Evolutionary conservation across 1,140 invertebrate genomes (phyloP).

Genomic region (Oppia nitens): DNA sequence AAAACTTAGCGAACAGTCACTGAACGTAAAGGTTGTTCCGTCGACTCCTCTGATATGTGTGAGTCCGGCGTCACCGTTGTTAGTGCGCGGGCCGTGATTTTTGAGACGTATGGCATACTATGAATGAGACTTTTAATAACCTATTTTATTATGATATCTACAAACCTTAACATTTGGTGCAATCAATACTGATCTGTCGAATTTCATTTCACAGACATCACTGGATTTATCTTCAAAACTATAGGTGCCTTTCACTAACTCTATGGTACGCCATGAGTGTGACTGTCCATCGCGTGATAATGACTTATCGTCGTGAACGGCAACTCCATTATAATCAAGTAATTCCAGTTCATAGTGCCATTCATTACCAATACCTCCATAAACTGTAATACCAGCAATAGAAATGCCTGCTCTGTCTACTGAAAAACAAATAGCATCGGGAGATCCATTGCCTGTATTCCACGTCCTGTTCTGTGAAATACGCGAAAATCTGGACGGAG

Average conservation of each 20-base stretch:
- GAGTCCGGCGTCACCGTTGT: constrained; percentile 78
- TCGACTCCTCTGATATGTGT: constrained; percentile 68
- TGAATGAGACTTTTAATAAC: constrained; percentile 23
- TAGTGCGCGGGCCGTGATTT: constrained; percentile 78
- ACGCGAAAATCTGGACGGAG: constrained; percentile 73
- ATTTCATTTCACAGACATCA: constrained; percentile 67
- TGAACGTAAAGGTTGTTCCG: constrained; percentile 78
- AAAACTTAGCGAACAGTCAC: constrained; percentile 74
- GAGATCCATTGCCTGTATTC: constrained; percentile 91
- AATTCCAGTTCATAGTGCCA: constrained; percentile 66
- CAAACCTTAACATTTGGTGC: constrained; percentile 39
- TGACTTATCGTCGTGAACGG: not conserved
- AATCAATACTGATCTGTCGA: constrained; percentile 66
- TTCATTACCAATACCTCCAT: constrained; percentile 62
- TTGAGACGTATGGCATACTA: constrained; percentile 75
- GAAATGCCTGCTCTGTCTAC: constrained; percentile 76
- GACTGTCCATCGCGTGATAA: not conserved
- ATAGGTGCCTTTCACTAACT: constrained; percentile 50
- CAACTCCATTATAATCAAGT: constrained; percentile 41
- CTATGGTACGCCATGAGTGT: constrained; percentile 52
- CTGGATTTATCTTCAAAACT: constrained; percentile 49
- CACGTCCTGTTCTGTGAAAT: constrained; percentile 73
- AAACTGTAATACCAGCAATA: constrained; percentile 72
- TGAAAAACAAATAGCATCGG: constrained; percentile 86
- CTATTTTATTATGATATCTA: not conserved